phyloP scores from a whole-genome alignment of 1,140 invertebrate species.

The Agrypnia vestita region DNA sequence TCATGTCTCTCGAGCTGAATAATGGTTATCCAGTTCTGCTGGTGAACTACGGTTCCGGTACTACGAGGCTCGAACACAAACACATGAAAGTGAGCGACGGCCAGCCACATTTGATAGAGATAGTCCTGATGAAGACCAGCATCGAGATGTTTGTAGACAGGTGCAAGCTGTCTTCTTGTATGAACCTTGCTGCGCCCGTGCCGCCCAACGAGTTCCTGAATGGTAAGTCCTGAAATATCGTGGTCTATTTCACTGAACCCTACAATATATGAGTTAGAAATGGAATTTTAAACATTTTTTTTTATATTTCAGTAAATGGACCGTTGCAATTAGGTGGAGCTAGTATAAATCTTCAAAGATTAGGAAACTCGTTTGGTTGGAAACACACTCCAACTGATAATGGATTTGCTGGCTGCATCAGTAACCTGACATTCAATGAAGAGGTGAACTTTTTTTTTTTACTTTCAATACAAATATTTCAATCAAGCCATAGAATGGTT shows the following conservation, averaged over 20 bases:
- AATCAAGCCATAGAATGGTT: too few relatives aligned
- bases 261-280: not conserved
- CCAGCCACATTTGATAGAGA: conserved; percentile 86
- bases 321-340: conserved; percentile 91
- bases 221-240: conserved; percentile 63
- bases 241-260: too few relatives aligned
- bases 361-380: conserved; percentile 78
- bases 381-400: conserved; percentile 76
- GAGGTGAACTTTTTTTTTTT: conserved; percentile 69
- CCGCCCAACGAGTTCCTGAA: conserved; percentile 87
- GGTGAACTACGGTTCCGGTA: conserved; percentile 93
- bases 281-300: conserved; percentile 10
- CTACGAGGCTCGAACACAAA: conserved; percentile 80
- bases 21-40: conserved; percentile 88
- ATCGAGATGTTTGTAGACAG: conserved; percentile 86
- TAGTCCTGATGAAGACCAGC: conserved; percentile 80
- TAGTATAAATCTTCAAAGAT: conserved; percentile 75
- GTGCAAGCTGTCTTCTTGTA: conserved; percentile 81
- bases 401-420: conserved; percentile 89
- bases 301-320: conserved; percentile 78
- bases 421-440: conserved; percentile 87
- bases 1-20: conserved; percentile 91
- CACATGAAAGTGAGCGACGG: conserved; percentile 85
- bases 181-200: conserved; percentile 79
- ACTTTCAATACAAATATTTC: too few relatives aligned